Percentiles rank a stretch among this genome's conserved stretches.
These are phyloP conservation scores for Zaprionus davidi DNA, from an alignment of 1,140 invertebrate genomes.

Conservation along the genomic window DNA sequence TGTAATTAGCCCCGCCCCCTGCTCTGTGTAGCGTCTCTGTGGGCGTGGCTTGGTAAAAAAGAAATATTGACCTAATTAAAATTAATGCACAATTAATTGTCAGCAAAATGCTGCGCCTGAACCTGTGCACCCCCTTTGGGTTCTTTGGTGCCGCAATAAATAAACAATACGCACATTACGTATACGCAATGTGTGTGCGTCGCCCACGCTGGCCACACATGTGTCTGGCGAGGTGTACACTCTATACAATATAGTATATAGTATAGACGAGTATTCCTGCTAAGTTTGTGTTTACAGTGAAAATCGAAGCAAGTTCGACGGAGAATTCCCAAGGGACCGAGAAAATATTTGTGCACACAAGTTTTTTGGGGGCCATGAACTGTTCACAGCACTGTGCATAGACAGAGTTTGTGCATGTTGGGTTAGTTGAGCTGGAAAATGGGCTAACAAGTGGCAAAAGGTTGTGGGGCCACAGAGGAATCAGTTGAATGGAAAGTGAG, in stretches of 20 bases:
- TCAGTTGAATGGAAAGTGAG: not conserved
- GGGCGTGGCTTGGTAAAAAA: not conserved
- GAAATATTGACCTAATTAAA: constrained; percentile 67
- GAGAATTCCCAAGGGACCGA: constrained; percentile 36
- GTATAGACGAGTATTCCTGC: not conserved
- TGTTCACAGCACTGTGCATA: not conserved
- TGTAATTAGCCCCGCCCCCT: constrained; percentile 42
- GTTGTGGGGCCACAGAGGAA: not conserved
- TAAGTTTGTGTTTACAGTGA: not conserved
- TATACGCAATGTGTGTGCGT: constrained; percentile 5
- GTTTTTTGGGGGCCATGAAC: not conserved
- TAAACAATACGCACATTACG: constrained; percentile 35
- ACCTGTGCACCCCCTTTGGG: not conserved
- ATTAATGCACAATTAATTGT: constrained; percentile 77
- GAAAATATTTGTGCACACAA: not conserved
- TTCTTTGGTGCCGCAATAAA: constrained; percentile 44
- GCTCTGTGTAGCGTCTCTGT: not conserved
- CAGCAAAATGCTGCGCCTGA: constrained; percentile 44
- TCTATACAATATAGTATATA: not conserved
- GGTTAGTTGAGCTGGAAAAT: not conserved
- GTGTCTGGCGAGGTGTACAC: constrained; percentile 25
- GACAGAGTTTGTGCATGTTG: not conserved
- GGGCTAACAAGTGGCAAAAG: not conserved
- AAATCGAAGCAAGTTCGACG: not conserved
- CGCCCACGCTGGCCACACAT: constrained; percentile 5